Evolutionary conservation across 2,113 vertebrate genomes (phyloP).

Genomic region (Calidris pygmaea): DNA sequence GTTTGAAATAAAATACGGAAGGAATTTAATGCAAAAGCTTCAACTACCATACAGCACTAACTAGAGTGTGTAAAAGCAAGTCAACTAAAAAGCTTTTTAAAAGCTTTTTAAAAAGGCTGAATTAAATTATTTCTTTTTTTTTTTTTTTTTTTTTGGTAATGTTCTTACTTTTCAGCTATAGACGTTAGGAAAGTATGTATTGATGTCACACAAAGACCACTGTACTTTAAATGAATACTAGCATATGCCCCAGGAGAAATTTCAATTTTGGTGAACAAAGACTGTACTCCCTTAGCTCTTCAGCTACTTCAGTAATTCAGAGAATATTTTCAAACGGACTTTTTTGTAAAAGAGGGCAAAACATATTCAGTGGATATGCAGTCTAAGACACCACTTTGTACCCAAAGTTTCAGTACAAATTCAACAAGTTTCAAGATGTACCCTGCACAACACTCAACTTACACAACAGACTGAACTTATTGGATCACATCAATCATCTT

Average conservation of each 20-base stretch:
- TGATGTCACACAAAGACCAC: background rate
- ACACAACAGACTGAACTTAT: background rate
- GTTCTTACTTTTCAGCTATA: background rate
- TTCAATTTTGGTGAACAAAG: background rate
- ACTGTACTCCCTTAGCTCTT: background rate
- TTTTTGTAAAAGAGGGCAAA: background rate
- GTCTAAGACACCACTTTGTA: background rate
- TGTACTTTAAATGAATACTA: background rate
- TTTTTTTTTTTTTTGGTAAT: background rate
- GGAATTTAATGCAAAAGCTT: background rate
- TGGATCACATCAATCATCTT: background rate
- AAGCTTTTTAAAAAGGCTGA: background rate
- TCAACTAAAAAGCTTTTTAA: background rate
- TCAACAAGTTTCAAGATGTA: background rate
- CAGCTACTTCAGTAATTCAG: background rate
- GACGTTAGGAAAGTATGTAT: background rate
- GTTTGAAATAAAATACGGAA: background rate
- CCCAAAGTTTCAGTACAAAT: background rate
- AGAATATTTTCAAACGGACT: background rate
- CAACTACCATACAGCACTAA: background rate
- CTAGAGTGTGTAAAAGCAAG: background rate
- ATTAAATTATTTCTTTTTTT: background rate
- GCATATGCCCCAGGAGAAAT: background rate
- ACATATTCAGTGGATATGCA: background rate
- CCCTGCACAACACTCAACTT: background rate